Evolutionary conservation across 1,140 invertebrate species (phyloP), one percentile per base, ranked within the genome.

Genomic region (Anthonomus grandis): DNA sequence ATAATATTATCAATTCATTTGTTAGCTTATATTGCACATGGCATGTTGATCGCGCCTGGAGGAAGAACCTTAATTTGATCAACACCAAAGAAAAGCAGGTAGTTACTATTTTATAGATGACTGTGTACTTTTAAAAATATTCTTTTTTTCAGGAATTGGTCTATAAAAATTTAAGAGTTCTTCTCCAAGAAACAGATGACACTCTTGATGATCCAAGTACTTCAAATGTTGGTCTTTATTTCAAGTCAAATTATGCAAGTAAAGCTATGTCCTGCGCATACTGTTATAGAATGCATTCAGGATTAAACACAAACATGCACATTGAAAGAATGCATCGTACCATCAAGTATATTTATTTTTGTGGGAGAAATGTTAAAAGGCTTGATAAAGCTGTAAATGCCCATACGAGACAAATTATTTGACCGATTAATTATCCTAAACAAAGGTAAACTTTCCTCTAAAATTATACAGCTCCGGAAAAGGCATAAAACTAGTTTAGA

Each of bases 351-450:
- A 36, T 59, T 4, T 54, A 48, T 22, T 13, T 59, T 8, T 5
- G 42, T 21, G 47, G 50, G 3, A 54, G 48, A 3, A 46, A 47
- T 19, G 17, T 31, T 12, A 46, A 55, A 13, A 27, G 51, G 15
- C 24, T 59, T 8, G 57, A 59, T 34, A 59, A 59, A 48, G 39
- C 50, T 15, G 48, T 59, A 9, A n/a, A 44, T 39, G 45, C 25
- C 22, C 25, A 22, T 60, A 17, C 27, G 46, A 38, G 45, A 60
- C 15, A 60, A 50, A 50, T 4, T 56, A 4, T 23, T 60, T 10
- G 52, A 56, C 9, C 15, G 39, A 21, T 5, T 31, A 2, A 46
- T 54, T 34, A 12, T 45, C 4, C 17, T 36, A 44, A 13, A 45
- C 21, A 54, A 54, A 22, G 51, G 51, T 4, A 54, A 54, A 45